phyloP scores from a whole-genome alignment of 2,888 invertebrate species.

The Lasioglossum malachurum region DNA sequence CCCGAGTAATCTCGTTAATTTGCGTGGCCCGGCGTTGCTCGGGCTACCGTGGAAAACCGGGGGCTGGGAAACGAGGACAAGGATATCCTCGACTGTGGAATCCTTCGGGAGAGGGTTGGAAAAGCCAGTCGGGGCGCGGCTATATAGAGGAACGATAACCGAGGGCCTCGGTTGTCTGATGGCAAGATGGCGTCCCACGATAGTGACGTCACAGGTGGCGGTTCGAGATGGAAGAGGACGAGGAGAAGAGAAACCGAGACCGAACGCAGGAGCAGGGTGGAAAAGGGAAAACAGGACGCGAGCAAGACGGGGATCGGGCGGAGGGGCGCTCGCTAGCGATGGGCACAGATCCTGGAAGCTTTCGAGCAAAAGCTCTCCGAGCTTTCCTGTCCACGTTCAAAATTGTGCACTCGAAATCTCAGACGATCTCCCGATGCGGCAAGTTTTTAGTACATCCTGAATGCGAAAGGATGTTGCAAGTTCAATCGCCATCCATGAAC shows the following conservation, averaged over 20 bases:
- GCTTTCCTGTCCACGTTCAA: not conserved
- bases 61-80: slow-evolving; percentile 34
- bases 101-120: slow-evolving; percentile 62
- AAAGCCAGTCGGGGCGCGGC: slow-evolving; percentile 67
- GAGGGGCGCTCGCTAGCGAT: slow-evolving; percentile 32
- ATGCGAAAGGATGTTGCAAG: not conserved
- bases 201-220: slow-evolving; percentile 83
- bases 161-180: slow-evolving; percentile 84
- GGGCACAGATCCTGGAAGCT: not conserved
- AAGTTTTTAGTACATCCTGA: not conserved
- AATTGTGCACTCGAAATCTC: not conserved
- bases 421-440: not conserved
- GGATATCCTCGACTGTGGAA: slow-evolving; percentile 55
- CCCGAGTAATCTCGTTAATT: slow-evolving; percentile 78
- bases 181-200: slow-evolving; percentile 85
- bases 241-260: slow-evolving; percentile 36
- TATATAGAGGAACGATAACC: slow-evolving; percentile 80
- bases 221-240: slow-evolving; percentile 52
- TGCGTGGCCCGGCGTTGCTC: slow-evolving; percentile 64
- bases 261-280: slow-evolving; percentile 50
- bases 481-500: not conserved
- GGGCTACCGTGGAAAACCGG: slow-evolving; percentile 21
- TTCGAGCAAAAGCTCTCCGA: not conserved
- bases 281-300: slow-evolving; percentile 48
- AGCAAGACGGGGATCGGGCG: slow-evolving; percentile 36